Base-by-base conservation (phyloP, 2,113 vertebrate genomes). In the Ptyas mucosa region DNA sequence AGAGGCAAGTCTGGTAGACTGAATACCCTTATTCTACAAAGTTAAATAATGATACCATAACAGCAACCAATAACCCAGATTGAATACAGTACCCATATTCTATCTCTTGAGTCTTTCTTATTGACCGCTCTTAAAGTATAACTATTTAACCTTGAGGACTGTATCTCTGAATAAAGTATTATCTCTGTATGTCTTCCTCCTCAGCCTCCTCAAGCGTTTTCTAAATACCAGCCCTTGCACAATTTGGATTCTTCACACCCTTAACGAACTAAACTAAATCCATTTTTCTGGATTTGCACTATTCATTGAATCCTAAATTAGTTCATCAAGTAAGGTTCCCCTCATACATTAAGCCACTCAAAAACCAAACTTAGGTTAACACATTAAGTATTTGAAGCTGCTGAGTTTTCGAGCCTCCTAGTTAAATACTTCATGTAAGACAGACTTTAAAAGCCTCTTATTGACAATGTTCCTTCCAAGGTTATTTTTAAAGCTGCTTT, bases 401-500 rank as follows among this genome's bases (percentile, higher is more conserved):
- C 69, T 81, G 34, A 18, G 69, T 39, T 81, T 81, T 39, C 8
- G 2, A 39, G 34, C 39, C 34, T 39, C 8, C 34, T 21, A 34
- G 69, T 39, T 81, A 81, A 81, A 81, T 81, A 81, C 18, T 39
- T 81, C 34, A 39, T 39, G 69, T 81, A 81, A 21, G 18, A 39
- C 69, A 81, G 34, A 34, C 34, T 39, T 81, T 49, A 24, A 53
- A 24, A 90, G 21, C 11, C n/a, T 88, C 64, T 69, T 39, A 39
- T 39, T 24, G 29, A 52, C 49, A 18, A 9, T 64, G 87, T 92
- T 92, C 29, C n/a, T 61, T 64, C 29, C 11, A 11, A 29, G 55
- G 8, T 91, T 58, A 23, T 64, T 91, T 87, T 87, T 49, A 49
- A 58, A 91, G 43, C 85, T 61, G 81, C 90, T 85, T 93, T 85